phyloP scores from a whole-genome alignment of 2,797 vertebrate species.

The Numenius phaeopus region DNA sequence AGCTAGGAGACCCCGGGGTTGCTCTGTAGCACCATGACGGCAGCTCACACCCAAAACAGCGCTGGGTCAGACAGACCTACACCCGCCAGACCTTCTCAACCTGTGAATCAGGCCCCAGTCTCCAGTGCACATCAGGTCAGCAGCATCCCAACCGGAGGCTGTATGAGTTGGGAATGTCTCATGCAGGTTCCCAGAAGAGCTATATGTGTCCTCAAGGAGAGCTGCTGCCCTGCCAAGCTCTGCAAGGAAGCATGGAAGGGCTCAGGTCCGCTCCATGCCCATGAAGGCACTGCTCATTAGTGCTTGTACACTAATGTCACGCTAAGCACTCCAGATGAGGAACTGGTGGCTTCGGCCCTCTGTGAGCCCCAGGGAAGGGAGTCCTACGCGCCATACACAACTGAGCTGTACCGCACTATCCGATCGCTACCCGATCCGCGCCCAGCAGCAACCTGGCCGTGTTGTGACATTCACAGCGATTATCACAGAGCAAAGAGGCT shows the following conservation, averaged over 20 bases:
- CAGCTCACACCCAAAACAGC: not conserved
- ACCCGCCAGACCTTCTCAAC: not conserved
- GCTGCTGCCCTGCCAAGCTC: not conserved
- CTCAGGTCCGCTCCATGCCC: fast-evolving
- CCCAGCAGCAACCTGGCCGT: not conserved
- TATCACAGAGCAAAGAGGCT: conserved; percentile 2
- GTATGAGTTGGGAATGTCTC: not conserved
- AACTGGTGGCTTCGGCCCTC: fast-evolving
- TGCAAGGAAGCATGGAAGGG: not conserved
- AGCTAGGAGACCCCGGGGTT: not conserved
- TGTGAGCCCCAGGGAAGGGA: not conserved
- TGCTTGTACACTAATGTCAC: fast-evolving
- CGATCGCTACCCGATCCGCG: not conserved
- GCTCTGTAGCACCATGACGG: not conserved
- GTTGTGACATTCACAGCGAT: conserved; percentile 59
- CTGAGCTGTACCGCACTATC: not conserved
- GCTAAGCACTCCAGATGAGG: not conserved
- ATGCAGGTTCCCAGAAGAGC: not conserved
- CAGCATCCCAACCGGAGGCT: not conserved
- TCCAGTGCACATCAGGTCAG: not conserved
- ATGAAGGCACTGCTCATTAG: not conserved
- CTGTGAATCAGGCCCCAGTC: not conserved
- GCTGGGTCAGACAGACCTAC: not conserved
- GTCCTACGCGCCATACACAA: fast-evolving
- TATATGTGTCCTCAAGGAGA: not conserved